These are phyloP conservation scores for Ectropis crepuscularia DNA, from an alignment of 2,888 invertebrate species.

Conservation along the genomic window DNA sequence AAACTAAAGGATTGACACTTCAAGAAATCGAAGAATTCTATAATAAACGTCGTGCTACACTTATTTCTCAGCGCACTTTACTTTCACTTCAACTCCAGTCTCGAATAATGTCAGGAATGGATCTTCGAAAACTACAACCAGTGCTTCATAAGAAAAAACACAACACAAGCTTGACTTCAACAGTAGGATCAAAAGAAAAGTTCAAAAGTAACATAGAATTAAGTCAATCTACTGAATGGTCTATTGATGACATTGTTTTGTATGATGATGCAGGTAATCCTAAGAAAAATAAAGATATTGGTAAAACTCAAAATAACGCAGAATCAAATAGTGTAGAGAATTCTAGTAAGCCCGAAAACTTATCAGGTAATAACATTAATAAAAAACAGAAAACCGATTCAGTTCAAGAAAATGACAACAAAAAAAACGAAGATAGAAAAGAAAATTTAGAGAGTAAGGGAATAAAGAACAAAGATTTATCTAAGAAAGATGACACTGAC, in stretches of 20 bases:
- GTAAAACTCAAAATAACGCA: background rate
- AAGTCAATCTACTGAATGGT: too few relatives aligned
- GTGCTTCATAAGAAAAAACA: too few relatives aligned
- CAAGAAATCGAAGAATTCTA: constrained; percentile 89
- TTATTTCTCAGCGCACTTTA: constrained; percentile 63
- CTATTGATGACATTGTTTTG: background rate
- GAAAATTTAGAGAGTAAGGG: background rate
- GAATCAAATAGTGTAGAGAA: too few relatives aligned
- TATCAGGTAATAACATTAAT: too few relatives aligned
- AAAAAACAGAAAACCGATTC: too few relatives aligned
- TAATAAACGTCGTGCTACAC: constrained; percentile 75
- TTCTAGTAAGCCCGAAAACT: too few relatives aligned
- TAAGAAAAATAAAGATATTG: background rate
- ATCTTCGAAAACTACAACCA: background rate
- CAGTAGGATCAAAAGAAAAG: background rate
- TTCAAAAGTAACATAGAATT: background rate
- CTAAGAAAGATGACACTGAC: background rate
- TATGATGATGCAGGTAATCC: background rate
- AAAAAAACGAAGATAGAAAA: background rate
- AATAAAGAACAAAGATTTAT: background rate
- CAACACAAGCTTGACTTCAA: too few relatives aligned
- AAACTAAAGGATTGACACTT: constrained; percentile 86
- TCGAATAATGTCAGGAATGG: background rate
- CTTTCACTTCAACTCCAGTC: constrained; percentile 43
- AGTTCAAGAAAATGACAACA: background rate